Conservation (phyloP, 1,140 invertebrate genomes). For the Dolichoris vasculosae region DNA sequence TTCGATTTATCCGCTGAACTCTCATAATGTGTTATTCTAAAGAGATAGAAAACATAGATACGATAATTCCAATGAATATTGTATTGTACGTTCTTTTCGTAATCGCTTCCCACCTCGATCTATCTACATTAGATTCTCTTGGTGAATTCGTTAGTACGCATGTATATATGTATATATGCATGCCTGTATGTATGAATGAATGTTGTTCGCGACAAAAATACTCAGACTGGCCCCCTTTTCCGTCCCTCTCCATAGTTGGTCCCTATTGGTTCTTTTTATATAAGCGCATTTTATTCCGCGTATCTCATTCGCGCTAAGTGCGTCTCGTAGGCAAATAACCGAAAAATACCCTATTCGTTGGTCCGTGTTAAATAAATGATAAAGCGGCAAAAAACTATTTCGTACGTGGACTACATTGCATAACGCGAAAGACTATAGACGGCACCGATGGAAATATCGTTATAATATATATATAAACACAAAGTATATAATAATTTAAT, state of each 20-base stretch:
- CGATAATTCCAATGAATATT: background rate
- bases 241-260: background rate
- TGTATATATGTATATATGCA: background rate
- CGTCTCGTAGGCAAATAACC: background rate
- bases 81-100: background rate
- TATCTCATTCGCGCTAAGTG: background rate
- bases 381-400: background rate
- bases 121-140: slow-evolving; percentile 1
- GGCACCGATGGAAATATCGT: too few species aligned
- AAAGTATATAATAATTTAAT: too few species aligned
- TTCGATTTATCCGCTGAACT: too few species aligned
- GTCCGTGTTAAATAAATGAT: background rate
- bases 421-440: background rate
- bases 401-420: background rate
- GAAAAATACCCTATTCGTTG: background rate
- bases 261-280: background rate
- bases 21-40: too few species aligned
- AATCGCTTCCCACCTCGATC: background rate
- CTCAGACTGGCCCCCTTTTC: background rate
- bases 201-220: slow-evolving; percentile 22
- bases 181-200: too few species aligned
- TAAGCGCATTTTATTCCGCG: slow-evolving; percentile 30
- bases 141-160: background rate
- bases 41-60: background rate
- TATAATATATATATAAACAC: too few species aligned